Evolutionary conservation across 2,888 invertebrate species (phyloP).

Genomic region (Hecatera dysodea): DNA sequence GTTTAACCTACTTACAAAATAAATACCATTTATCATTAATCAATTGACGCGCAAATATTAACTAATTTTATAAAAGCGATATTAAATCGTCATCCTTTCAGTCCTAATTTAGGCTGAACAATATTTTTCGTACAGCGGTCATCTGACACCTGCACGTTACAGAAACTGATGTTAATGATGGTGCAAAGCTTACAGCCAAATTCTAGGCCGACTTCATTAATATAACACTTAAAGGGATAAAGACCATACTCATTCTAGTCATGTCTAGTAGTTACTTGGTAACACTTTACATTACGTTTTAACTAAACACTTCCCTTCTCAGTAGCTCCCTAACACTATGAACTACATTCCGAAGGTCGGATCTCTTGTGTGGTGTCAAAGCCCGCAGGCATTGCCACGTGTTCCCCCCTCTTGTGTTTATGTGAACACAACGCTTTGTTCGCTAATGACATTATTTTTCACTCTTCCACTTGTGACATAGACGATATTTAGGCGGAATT

Average conservation of each 20-base stretch:
- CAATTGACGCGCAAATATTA: no score
- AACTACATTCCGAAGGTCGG: conserved; percentile 53
- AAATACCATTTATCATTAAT: no score
- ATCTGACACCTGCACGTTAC: no score
- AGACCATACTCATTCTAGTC: not conserved
- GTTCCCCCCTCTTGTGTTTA: conserved; percentile 41
- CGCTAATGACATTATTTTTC: conserved; percentile 56
- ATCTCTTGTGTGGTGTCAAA: conserved; percentile 46
- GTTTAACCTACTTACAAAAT: no score
- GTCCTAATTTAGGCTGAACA: no score
- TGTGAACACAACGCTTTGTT: conserved; percentile 58
- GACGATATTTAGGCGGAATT: conserved; percentile 21
- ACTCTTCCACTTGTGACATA: conserved; percentile 28
- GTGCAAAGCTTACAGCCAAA: no score
- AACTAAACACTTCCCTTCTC: conserved; percentile 2
- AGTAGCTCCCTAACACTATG: conserved; percentile 22
- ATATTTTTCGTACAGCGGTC: no score
- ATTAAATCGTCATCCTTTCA: no score
- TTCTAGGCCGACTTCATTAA: no score
- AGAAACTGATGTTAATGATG: no score
- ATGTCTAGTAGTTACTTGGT: not conserved
- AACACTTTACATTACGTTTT: not conserved
- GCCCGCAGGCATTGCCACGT: conserved; percentile 35
- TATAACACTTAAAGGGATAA: no score
- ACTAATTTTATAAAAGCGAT: no score